Percentiles rank a stretch among this genome's conserved stretches.
Evolutionary conservation across 2,888 invertebrate genomes (phyloP).

Genomic region (Caenorhabditis sp.): DNA sequence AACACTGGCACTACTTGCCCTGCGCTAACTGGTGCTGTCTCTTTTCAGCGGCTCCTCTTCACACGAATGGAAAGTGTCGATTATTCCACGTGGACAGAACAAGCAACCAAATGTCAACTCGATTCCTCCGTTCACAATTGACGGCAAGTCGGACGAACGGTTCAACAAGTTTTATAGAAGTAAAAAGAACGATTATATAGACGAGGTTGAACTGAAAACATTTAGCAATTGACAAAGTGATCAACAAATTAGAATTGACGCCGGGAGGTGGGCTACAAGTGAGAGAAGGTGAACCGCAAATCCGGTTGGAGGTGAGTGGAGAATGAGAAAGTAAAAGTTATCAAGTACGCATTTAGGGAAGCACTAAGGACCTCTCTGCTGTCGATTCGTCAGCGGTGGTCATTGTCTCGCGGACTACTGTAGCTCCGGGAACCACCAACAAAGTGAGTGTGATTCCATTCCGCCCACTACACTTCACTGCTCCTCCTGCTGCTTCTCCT

Average conservation of each 20-base stretch:
- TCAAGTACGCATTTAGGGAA: too few species aligned
- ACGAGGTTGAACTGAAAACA: too few species aligned
- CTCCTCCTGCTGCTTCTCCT: constrained; percentile 33
- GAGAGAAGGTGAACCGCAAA: constrained; percentile 40
- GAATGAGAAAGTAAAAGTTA: too few species aligned
- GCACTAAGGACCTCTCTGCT: constrained; percentile 30
- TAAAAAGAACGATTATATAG: not conserved
- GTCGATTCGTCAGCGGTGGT: constrained; percentile 35
- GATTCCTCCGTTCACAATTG: constrained; percentile 43
- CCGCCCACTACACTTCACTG: constrained; percentile 38
- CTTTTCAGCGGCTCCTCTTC: constrained; percentile 45
- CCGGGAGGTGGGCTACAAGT: constrained; percentile 4
- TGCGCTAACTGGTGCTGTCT: not conserved
- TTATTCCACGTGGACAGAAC: constrained; percentile 45
- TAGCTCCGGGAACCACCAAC: constrained; percentile 50
- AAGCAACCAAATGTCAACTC: constrained; percentile 24
- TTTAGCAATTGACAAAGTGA: constrained; percentile 48
- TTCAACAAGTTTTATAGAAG: constrained; percentile 57
- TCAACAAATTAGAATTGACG: constrained; percentile 43
- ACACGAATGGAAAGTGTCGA: constrained; percentile 54
- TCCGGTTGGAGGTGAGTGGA: constrained; percentile 18
- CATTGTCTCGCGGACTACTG: constrained; percentile 32
- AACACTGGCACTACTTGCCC: not conserved
- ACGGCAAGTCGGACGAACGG: constrained; percentile 52
- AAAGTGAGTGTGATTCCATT: constrained; percentile 40